Evolutionary conservation across 2,113 vertebrate genomes (phyloP).

Genomic region (Megalops atlanticus): DNA sequence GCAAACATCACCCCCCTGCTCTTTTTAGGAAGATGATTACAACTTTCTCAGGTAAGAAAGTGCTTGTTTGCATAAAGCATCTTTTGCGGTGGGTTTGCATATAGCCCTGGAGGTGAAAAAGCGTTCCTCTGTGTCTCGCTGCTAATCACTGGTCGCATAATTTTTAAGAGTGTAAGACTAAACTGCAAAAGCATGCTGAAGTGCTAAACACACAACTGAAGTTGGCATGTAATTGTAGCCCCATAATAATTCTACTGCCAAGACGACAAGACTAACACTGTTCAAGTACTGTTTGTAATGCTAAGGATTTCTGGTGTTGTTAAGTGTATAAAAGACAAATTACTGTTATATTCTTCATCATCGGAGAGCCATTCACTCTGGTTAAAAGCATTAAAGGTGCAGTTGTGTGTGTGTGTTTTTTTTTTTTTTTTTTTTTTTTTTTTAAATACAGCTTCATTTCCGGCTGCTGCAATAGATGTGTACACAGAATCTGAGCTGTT

Average conservation of each 20-base stretch:
- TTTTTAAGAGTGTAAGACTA: not conserved
- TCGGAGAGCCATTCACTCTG: not conserved
- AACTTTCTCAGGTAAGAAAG: conserved; percentile 1
- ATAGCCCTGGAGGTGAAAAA: not conserved
- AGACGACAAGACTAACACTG: not conserved
- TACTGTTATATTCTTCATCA: not conserved
- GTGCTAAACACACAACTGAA: not conserved
- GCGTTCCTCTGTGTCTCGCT: not conserved
- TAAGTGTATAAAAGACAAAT: not conserved
- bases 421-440: not conserved
- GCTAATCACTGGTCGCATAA: not conserved
- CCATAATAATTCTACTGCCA: not conserved
- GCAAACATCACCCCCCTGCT: not conserved
- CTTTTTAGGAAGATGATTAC: not conserved
- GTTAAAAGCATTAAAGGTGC: not conserved
- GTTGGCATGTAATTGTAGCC: not conserved
- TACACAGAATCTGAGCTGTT: conserved; percentile 75
- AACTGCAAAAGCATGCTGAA: not conserved
- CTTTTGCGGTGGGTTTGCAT: not conserved
- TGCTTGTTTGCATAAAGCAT: not conserved
- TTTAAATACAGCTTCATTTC: conserved; percentile 48
- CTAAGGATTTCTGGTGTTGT: not conserved
- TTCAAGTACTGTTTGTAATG: not conserved
- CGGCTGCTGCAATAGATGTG: conserved; percentile 75
- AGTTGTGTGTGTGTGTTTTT: not conserved